phyloP scores from a whole-genome alignment of 2,797 vertebrate genomes.

The Stomatorhinus walkeri region DNA sequence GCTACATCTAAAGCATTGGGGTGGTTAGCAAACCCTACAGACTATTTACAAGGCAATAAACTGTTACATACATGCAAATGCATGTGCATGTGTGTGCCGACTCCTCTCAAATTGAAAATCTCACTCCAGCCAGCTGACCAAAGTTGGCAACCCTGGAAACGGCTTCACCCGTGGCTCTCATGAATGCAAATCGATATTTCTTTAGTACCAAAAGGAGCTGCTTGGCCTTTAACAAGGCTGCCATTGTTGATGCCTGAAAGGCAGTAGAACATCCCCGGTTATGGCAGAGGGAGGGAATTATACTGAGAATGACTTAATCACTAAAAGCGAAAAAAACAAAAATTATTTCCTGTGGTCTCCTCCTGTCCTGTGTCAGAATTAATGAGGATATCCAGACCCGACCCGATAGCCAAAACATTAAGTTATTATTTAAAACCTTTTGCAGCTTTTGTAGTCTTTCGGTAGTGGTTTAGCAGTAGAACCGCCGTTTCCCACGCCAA shows the following conservation, averaged over 20 bases:
- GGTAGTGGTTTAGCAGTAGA: too few relatives aligned
- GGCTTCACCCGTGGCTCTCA: constrained; percentile 19
- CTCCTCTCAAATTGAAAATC: not conserved
- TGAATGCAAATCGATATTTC: constrained; percentile 57
- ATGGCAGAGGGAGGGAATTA: constrained; percentile 25
- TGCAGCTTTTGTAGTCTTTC: too few relatives aligned
- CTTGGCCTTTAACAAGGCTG: constrained; percentile 49
- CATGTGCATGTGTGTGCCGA: not conserved
- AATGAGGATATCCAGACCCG: not conserved
- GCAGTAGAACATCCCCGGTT: constrained; percentile 12
- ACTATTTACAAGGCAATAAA: not conserved
- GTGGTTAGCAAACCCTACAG: not conserved
- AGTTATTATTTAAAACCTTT: too few relatives aligned
- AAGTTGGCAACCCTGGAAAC: not conserved
- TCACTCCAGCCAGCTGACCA: not conserved
- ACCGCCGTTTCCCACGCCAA: too few relatives aligned
- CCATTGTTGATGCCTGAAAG: constrained; percentile 47
- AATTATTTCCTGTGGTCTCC: not conserved
- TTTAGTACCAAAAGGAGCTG: constrained; percentile 37
- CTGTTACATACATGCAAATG: not conserved
- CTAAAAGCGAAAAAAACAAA: constrained; percentile 14
- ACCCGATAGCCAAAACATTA: too few relatives aligned
- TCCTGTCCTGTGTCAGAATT: not conserved
- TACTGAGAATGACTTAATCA: not conserved
- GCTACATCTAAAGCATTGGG: not conserved